Percentiles rank a stretch among this genome's conserved stretches.
Evolutionary conservation across 2,888 invertebrate species (phyloP).

Genomic region (Cylindroiulus punctatus): DNA sequence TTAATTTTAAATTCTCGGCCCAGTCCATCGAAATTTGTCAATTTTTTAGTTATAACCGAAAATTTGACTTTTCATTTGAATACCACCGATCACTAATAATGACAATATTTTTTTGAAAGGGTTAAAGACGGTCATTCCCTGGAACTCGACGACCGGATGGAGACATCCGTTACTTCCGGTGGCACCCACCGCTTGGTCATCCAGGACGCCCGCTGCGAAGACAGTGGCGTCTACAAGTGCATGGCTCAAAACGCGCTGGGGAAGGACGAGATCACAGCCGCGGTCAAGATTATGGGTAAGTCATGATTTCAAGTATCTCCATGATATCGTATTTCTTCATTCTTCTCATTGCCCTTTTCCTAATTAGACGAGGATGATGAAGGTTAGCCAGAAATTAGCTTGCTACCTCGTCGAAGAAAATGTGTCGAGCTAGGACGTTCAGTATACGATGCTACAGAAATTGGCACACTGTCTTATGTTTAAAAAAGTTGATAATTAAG

Average conservation of each 20-base stretch:
- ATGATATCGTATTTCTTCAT: not conserved
- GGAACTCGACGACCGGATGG: slow-evolving; percentile 71
- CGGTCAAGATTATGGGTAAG: slow-evolving; percentile 76
- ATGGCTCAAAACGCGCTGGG: slow-evolving; percentile 78
- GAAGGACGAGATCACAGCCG: slow-evolving; percentile 79
- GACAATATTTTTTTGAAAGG: too few species aligned
- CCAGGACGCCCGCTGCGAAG: slow-evolving; percentile 73
- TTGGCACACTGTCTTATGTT: not conserved
- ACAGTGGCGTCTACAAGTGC: slow-evolving; percentile 80
- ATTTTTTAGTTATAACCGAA: too few species aligned
- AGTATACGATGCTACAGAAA: slow-evolving; percentile 25
- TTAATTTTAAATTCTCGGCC: too few species aligned
- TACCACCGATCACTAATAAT: too few species aligned
- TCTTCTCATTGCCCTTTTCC: slow-evolving; percentile 32
- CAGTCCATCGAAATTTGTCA: too few species aligned
- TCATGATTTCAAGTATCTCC: not conserved
- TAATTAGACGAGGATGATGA: slow-evolving; percentile 44
- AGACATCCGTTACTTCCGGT: slow-evolving; percentile 76
- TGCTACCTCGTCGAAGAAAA: slow-evolving; percentile 43
- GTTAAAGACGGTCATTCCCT: slow-evolving; percentile 75
- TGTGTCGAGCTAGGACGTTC: not conserved
- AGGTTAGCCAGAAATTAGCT: slow-evolving; percentile 35
- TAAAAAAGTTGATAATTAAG: too few species aligned
- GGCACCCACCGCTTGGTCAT: slow-evolving; percentile 79
- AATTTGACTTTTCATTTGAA: too few species aligned